Base-by-base conservation (phyloP, 2,888 invertebrate genomes). In the Troilus luridus region DNA sequence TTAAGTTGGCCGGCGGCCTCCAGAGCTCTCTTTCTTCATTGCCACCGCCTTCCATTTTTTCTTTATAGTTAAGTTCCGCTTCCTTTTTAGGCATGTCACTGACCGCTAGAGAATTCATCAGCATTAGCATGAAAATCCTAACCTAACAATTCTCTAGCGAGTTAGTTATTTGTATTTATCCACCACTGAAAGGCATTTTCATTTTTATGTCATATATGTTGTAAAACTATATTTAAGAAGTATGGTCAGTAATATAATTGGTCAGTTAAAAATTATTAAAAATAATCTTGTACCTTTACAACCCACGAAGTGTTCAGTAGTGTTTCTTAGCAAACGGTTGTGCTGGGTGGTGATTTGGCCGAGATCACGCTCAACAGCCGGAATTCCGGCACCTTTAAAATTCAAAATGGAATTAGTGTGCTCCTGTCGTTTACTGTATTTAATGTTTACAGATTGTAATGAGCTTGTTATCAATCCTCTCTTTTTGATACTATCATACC, bases 61-160 rank as follows among this genome's bases (percentile, higher is more conserved):
- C 41, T 41, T 10, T 41, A 67, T 67, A 77, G 27, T 77, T 77
- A 77, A 77, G 72, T 77, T 77, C 72, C 72, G 72, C 72, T 77
- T 77, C 72, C 72, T 77, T 77, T 77, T 77, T 77, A 41, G 72
- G 27, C 27, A 77, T 77, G 72, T 77, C 72, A 41, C 17, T 77
- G 72, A 41, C 72, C 72, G 72, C 27, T 8, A 8, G 17, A 19
- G 72, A 41, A 77, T 77, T 77, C 72, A 77, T 77, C 67, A 67
- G 12, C 67, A 9, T 67, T 67, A 24, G 6, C 67, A 24, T 67
- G 67, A 67, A 24, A 9, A 67, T 67, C n/a, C n/a, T 64, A 64
- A 64, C n/a, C n/a, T 24, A 24, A 67, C 10, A 67, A 67, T 24
- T 9, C 12, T 7, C 7, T 14, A 67, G 3, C 24, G 12, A 24